Percentiles rank a stretch among this genome's conserved stretches.
phyloP scores from a whole-genome alignment of 2,888 invertebrate species.

The Zygogramma bicolorata region DNA sequence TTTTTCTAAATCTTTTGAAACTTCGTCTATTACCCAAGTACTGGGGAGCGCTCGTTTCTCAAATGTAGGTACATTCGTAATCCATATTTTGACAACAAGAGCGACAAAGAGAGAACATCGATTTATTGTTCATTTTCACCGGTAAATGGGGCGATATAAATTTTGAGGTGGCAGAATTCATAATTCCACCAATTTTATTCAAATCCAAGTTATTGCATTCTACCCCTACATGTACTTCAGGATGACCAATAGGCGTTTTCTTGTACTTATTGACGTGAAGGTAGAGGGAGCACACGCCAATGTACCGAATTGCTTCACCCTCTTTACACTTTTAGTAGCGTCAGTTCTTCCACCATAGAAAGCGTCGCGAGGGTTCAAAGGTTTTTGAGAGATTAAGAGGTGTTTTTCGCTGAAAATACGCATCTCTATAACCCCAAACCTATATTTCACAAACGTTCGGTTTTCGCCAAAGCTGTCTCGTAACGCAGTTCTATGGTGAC shows the following conservation, averaged over 20 bases:
- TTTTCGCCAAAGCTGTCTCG: constrained; percentile 29
- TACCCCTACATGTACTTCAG: constrained; percentile 46
- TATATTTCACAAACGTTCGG: no score
- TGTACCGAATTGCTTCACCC: constrained; percentile 47
- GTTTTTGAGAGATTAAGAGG: constrained; percentile 12
- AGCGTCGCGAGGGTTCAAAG: constrained; percentile 37
- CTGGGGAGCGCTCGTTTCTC: constrained; percentile 9
- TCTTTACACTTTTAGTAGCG: constrained; percentile 7
- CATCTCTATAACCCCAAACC: constrained; percentile 35
- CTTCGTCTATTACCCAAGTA: constrained; percentile 57
- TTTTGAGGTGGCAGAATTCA: constrained; percentile 43
- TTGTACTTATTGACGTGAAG: constrained; percentile 52
- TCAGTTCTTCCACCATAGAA: constrained; percentile 43
- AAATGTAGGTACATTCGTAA: constrained; percentile 37
- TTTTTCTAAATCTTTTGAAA: constrained; percentile 51
- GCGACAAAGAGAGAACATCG: constrained; percentile 56
- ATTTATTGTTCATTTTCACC: constrained; percentile 48
- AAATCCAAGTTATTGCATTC: constrained; percentile 30
- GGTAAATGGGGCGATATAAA: constrained; percentile 56
- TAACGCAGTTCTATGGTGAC: constrained; percentile 25
- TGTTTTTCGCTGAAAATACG: constrained; percentile 32
- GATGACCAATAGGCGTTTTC: constrained; percentile 51
- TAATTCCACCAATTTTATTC: constrained; percentile 27
- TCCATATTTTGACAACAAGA: constrained; percentile 54
- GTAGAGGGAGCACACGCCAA: constrained; percentile 51